These are phyloP conservation scores for Lophochroa leadbeateri DNA, from an alignment of 2,113 vertebrate genomes.

Conservation along the genomic window DNA sequence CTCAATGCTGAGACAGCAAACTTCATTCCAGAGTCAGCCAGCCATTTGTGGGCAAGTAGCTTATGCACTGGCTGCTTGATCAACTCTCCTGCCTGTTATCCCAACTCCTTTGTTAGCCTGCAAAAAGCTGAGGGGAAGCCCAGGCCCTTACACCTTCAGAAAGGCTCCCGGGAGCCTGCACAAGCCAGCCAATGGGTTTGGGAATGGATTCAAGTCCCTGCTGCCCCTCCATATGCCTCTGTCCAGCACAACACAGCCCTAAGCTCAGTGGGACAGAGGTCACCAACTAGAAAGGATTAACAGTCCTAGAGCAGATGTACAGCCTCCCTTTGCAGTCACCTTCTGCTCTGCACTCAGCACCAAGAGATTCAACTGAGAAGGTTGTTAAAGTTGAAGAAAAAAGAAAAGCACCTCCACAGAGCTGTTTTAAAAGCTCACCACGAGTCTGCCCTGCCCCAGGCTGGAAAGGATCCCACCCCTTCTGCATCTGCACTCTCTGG, in stretches of 20 bases:
- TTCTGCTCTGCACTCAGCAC: neutral
- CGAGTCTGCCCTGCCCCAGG: neutral
- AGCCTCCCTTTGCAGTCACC: neutral
- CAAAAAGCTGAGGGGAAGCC: neutral
- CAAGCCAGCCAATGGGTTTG: neutral
- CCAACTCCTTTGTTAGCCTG: neutral
- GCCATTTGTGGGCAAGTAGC: neutral
- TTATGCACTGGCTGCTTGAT: neutral
- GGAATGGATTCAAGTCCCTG: neutral
- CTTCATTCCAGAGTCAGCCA: neutral
- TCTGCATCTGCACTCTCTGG: neutral
- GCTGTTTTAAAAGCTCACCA: neutral
- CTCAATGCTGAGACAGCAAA: neutral
- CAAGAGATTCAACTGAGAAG: neutral
- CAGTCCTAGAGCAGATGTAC: rapidly evolving
- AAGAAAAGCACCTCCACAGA: neutral
- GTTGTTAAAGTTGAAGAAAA: neutral
- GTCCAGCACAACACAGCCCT: neutral
- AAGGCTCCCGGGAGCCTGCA: neutral
- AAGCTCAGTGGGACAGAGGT: neutral
- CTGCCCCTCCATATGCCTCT: neutral
- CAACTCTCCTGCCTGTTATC: neutral
- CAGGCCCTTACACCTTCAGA: neutral
- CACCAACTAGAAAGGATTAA: neutral
- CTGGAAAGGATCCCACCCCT: neutral